Evolutionary conservation across 2,113 vertebrate species (phyloP).

Genomic region (Pluvialis apricaria): DNA sequence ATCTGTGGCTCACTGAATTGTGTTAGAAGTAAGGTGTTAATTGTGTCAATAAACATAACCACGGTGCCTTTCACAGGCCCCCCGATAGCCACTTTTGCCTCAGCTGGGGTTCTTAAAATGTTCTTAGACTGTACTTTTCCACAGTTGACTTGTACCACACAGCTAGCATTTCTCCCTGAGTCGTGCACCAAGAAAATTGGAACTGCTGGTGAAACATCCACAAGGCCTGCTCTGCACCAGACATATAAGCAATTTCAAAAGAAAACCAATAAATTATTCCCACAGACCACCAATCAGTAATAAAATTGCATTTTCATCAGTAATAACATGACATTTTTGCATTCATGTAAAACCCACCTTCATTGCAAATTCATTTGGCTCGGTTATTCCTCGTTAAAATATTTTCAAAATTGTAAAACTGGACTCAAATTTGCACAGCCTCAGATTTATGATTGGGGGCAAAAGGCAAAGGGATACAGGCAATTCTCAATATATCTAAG

Average conservation of each 20-base stretch:
- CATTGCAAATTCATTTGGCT: background rate
- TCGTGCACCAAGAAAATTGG: background rate
- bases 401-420: background rate
- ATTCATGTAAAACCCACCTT: background rate
- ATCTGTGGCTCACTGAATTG: constrained; percentile 37
- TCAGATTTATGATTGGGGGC: background rate
- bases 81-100: background rate
- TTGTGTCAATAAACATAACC: constrained; percentile 22
- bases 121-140: background rate
- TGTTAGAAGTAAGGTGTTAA: constrained; percentile 32
- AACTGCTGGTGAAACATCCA: background rate
- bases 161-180: background rate
- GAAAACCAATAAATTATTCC: background rate
- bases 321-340: background rate
- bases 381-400: background rate
- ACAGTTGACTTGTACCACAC: background rate
- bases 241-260: background rate
- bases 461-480: background rate
- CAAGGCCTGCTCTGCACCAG: accelerated
- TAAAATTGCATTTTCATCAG: background rate
- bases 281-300: background rate
- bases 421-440: background rate
- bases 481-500: background rate
- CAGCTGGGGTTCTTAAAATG: background rate
- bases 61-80: background rate